Conservation (phyloP, 1,140 invertebrate genomes). For the Hyles vespertilio region DNA sequence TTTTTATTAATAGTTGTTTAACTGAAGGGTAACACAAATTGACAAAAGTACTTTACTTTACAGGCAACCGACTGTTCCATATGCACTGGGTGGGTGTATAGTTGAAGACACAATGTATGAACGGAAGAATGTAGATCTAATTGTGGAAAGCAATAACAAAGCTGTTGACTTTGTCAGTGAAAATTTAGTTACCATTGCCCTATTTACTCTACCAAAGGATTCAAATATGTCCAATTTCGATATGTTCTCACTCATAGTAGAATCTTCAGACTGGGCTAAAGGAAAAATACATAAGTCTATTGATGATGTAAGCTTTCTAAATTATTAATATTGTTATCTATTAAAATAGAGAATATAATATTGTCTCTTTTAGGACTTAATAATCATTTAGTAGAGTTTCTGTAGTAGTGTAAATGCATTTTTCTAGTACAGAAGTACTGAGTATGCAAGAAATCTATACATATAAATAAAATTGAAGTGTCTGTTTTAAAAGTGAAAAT, state of each 20-base stretch:
- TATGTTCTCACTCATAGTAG: conserved; percentile 56
- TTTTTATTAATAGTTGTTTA: background rate
- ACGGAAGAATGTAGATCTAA: conserved; percentile 32
- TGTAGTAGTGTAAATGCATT: too few species aligned
- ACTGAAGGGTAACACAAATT: background rate
- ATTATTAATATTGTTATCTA: too few species aligned
- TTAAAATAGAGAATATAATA: too few species aligned
- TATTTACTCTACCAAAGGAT: conserved; percentile 57
- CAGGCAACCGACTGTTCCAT: conserved; percentile 58
- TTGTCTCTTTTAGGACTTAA: too few species aligned
- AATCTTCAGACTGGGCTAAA: conserved; percentile 55
- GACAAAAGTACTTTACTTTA: conserved; percentile 18
- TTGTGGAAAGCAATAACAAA: conserved; percentile 42
- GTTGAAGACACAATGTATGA: conserved; percentile 54
- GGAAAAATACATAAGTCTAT: conserved; percentile 47
- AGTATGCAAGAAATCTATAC: too few species aligned
- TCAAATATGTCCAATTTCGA: conserved; percentile 48
- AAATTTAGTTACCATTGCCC: conserved; percentile 51
- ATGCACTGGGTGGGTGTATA: conserved; percentile 65
- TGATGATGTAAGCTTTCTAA: conserved; percentile 41
- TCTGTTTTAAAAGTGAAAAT: too few species aligned
- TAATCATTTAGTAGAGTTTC: too few species aligned
- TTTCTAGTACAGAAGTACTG: too few species aligned
- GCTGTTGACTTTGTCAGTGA: conserved; percentile 43
- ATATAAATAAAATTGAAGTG: too few species aligned